A percentile compares a stretch with the other conserved stretches of the same genome.
phyloP scores from a whole-genome alignment of 2,888 invertebrate genomes.

The Mongoloraphidia duomilia region DNA sequence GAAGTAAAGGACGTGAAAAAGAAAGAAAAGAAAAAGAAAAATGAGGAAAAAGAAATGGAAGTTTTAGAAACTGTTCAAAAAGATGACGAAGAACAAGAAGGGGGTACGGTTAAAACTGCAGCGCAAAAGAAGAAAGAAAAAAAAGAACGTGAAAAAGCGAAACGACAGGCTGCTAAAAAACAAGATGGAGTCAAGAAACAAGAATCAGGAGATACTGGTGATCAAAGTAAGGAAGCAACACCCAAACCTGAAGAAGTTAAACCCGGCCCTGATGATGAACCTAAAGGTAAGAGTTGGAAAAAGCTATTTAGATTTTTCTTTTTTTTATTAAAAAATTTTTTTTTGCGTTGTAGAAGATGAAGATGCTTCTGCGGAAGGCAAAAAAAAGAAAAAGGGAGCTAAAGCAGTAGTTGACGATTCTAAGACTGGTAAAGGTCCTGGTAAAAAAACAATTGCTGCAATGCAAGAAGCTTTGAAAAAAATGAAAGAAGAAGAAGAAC shows the following conservation, averaged over 20 bases:
- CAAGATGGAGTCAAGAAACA: slow-evolving; percentile 24
- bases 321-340: slow-evolving; percentile 9
- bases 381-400: slow-evolving; percentile 32
- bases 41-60: slow-evolving; percentile 14
- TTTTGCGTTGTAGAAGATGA: slow-evolving; percentile 15
- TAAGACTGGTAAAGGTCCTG: slow-evolving; percentile 52
- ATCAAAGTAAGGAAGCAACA: slow-evolving; percentile 14
- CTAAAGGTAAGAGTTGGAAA: slow-evolving; percentile 30
- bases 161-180: slow-evolving; percentile 55
- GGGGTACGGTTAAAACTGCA: slow-evolving; percentile 56
- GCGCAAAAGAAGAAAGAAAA: slow-evolving; percentile 85
- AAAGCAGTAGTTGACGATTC: slow-evolving; percentile 38
- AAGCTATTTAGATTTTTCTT: slow-evolving; percentile 14
- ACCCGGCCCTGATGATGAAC: slow-evolving; percentile 14
- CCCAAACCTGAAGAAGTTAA: slow-evolving; percentile 19
- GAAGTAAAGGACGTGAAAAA: slow-evolving; percentile 25
- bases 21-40: slow-evolving; percentile 14
- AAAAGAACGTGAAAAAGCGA: slow-evolving; percentile 65
- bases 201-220: slow-evolving; percentile 14
- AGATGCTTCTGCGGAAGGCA: slow-evolving; percentile 29
- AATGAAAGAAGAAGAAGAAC: slow-evolving; percentile 80
- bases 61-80: slow-evolving; percentile 25
- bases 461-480: slow-evolving; percentile 88
- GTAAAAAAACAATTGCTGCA: slow-evolving; percentile 73
- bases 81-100: slow-evolving; percentile 39